Conservation (phyloP, 2,113 vertebrate species). For the Thryonomys swinderianus region DNA sequence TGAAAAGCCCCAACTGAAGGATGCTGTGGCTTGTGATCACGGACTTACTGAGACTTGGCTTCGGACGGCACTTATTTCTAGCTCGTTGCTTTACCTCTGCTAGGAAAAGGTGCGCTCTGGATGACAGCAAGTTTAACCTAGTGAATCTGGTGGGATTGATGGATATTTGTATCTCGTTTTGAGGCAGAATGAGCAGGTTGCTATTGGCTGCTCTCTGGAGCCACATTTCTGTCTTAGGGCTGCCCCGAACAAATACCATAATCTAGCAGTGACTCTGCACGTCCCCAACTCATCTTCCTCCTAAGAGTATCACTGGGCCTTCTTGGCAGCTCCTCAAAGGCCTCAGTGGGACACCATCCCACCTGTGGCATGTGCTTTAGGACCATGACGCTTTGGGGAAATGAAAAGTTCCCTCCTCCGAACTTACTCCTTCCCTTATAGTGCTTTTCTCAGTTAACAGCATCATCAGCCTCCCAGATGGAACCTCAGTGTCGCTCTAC, state of each 20-base stretch:
- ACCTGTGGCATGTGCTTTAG: neutral
- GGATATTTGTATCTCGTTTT: neutral
- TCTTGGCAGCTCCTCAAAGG: neutral
- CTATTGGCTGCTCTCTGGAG: neutral
- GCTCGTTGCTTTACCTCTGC: neutral
- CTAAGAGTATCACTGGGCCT: neutral
- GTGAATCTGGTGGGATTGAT: neutral
- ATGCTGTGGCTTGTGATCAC: slow-evolving; percentile 2
- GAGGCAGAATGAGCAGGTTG: neutral
- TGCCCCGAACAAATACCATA: neutral
- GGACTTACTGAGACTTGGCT: slow-evolving; percentile 37
- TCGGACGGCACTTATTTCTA: slow-evolving; percentile 43
- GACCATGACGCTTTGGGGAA: neutral
- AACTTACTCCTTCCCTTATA: neutral
- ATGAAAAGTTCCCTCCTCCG: neutral
- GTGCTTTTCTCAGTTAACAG: neutral
- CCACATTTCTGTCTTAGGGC: neutral
- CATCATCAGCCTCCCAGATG: neutral
- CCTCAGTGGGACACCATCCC: neutral
- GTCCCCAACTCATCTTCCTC: neutral
- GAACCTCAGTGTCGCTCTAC: neutral
- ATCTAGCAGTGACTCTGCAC: neutral
- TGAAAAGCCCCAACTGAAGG: slow-evolving; percentile 48
- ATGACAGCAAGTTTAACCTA: neutral
- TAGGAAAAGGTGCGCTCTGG: neutral